These are phyloP conservation scores for Ennomos erosarius DNA, from an alignment of 2,888 invertebrate genomes.

Conservation along the genomic window DNA sequence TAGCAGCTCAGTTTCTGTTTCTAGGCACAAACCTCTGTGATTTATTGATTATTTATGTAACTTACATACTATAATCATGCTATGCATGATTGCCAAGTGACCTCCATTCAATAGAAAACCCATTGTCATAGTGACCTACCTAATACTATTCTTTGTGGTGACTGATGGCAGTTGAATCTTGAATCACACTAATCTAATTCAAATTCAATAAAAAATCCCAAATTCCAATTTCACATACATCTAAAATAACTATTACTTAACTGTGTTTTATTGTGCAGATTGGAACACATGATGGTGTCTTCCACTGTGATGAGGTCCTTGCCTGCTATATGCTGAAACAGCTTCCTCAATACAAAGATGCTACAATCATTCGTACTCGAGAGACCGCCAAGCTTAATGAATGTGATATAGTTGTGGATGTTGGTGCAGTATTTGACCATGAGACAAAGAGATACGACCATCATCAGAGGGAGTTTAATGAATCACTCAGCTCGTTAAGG, in stretches of 20 bases:
- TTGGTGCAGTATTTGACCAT: constrained; percentile 93
- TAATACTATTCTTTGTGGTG: too few relatives aligned
- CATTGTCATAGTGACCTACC: too few relatives aligned
- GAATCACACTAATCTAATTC: too few relatives aligned
- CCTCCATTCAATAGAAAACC: too few relatives aligned
- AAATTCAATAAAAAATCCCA: too few relatives aligned
- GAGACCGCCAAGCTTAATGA: constrained; percentile 86
- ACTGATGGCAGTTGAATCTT: too few relatives aligned
- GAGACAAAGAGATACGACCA: constrained; percentile 94
- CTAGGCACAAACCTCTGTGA: too few relatives aligned
- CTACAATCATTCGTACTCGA: constrained; percentile 90
- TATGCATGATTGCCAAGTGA: too few relatives aligned
- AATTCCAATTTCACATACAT: too few relatives aligned
- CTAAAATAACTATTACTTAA: neutral
- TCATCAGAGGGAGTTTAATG: constrained; percentile 93
- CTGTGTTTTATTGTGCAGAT: constrained; percentile 72
- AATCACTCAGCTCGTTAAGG: constrained; percentile 87
- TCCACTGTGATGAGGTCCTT: constrained; percentile 98
- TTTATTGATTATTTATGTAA: too few relatives aligned
- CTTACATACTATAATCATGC: too few relatives aligned
- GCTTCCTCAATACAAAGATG: constrained; percentile 92
- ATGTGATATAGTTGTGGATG: constrained; percentile 97
- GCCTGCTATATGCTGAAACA: constrained; percentile 96
- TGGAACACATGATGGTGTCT: constrained; percentile 92
- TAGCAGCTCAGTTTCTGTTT: too few relatives aligned